Base-by-base conservation (phyloP, 2,888 invertebrate species). In the Nemoura dubitans region DNA sequence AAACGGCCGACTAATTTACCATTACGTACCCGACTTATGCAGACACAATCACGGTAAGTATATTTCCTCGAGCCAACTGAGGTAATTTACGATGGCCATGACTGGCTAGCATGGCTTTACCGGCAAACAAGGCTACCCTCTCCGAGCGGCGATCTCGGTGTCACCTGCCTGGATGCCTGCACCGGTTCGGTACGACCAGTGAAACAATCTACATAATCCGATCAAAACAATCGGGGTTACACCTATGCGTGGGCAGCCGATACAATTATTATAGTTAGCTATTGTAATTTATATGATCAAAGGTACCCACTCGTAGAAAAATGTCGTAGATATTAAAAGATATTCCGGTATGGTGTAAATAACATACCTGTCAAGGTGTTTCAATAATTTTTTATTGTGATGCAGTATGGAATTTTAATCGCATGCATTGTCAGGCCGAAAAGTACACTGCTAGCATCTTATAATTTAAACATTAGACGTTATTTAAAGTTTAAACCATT, bases 201-300 rank as follows among this genome's bases (percentile, higher is more conserved):
- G 26, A 78, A 27, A 28, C 81, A 81, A 81, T 81, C 81, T 81
- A 30, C 81, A 81, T 81, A 81, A 81, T 81, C 81, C 28, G 30
- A 28, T 78, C 26, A 30, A 81, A 30, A 81, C 81, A 81, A 81
- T 81, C 28, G 81, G 16, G 30, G 28, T 30, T 29, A 81, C 81
- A 81, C 81, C 81, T 81, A 81, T n/a, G 78, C 78, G 78, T 78
- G 78, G 78, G 78, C 28, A 78, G 78, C 28, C 25, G 6, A 78
- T 78, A 59, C 59, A 59, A 59, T 59, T 59, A 59, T 59, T 59
- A 59, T 59, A 59, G 59, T 59, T 59, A 59, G 16, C 59, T 59
- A 7, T 21, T 21, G 59, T 59, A 59, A 59, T 59, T 59, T 59
- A 59, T 59, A 59, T 7, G 14, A 10, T 14, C 59, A 14, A 21